Conservation (phyloP, 2,888 invertebrate genomes). For the Pristionchus fissidentatus region DNA sequence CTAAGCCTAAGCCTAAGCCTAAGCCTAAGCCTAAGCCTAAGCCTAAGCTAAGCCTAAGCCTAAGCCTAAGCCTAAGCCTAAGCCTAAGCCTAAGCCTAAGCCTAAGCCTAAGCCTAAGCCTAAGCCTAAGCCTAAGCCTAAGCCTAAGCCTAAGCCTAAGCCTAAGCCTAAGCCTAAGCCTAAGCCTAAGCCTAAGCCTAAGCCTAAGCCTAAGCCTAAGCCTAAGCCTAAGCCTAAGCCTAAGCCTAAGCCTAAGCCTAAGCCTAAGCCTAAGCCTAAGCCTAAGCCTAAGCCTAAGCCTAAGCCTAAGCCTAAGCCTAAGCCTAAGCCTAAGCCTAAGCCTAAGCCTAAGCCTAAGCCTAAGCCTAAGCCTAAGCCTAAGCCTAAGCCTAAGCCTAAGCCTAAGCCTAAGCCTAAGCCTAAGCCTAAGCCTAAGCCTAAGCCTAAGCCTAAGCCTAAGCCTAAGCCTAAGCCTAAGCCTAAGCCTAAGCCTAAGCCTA, state of each 20-base stretch:
- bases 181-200: constrained; percentile 50
- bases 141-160: constrained; percentile 51
- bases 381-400: constrained; percentile 49
- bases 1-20: constrained; percentile 54
- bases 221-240: constrained; percentile 51
- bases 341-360: constrained; percentile 50
- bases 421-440: constrained; percentile 48
- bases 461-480: constrained; percentile 49
- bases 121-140: constrained; percentile 51
- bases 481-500: constrained; percentile 49
- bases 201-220: constrained; percentile 52
- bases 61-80: constrained; percentile 51
- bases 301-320: constrained; percentile 51
- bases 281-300: constrained; percentile 50
- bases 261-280: constrained; percentile 51
- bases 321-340: constrained; percentile 51
- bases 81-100: constrained; percentile 50
- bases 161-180: constrained; percentile 51
- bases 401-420: constrained; percentile 48
- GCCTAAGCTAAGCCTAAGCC: constrained; percentile 51
- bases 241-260: constrained; percentile 51
- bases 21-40: constrained; percentile 51
- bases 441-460: constrained; percentile 41
- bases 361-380: constrained; percentile 52
- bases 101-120: constrained; percentile 51